Percentiles rank a stretch among this genome's conserved stretches.
These are phyloP conservation scores for Piezodorus guildinii DNA, from an alignment of 1,140 invertebrate species.

Conservation along the genomic window DNA sequence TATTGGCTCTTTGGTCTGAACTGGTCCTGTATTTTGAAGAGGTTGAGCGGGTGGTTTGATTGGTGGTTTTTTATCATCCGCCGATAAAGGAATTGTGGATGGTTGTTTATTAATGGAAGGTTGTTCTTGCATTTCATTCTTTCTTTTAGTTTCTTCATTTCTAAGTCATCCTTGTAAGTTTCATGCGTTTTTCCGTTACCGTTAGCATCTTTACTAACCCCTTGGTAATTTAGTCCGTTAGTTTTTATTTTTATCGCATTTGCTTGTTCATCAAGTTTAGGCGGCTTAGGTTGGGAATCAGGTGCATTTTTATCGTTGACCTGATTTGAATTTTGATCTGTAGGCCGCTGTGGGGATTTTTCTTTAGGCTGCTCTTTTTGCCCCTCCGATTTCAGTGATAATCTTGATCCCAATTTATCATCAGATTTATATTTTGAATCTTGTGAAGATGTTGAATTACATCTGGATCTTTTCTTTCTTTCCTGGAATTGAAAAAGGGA, in stretches of 20 bases:
- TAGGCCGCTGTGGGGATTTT: constrained; percentile 13
- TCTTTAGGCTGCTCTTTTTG: neutral
- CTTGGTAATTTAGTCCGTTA: neutral
- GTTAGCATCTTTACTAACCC: constrained; percentile 1
- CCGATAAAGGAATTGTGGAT: no score
- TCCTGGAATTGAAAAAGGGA: neutral
- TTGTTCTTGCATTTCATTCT: no score
- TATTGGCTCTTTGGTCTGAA: no score
- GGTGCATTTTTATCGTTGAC: constrained; percentile 9
- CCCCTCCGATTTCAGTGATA: neutral
- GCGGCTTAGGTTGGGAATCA: neutral
- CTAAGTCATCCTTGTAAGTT: neutral
- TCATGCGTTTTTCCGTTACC: constrained; percentile 6
- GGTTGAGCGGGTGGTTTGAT: no score
- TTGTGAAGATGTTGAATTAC: constrained; percentile 6
- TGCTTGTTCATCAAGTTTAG: neutral
- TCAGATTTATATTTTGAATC: neutral
- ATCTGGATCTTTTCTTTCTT: constrained; percentile 6
- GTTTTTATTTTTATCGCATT: neutral
- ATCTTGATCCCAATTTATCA: neutral
- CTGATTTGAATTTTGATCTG: constrained; percentile 23
- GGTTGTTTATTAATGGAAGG: no score
- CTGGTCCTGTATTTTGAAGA: no score
- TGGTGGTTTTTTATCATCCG: no score
- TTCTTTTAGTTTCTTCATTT: no score